A percentile compares a stretch with the other conserved stretches of the same genome.
These are phyloP conservation scores for Emydura subglobosa DNA, from an alignment of 2,113 vertebrate genomes.

Conservation along the genomic window DNA sequence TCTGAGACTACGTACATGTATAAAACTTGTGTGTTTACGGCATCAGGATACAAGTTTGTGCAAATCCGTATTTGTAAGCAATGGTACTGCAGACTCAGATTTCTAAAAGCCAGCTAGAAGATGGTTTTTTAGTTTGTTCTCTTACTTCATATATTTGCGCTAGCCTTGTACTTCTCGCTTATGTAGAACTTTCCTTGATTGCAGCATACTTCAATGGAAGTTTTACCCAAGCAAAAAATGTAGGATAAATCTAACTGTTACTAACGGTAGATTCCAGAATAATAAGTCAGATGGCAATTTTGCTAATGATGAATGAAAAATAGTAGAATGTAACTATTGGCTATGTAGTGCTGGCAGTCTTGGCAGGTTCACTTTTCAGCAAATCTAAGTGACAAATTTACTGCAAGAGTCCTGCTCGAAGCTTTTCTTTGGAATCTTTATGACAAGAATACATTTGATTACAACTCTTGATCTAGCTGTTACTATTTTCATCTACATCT, in stretches of 20 bases:
- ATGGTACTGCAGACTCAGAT: background rate
- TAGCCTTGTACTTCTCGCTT: background rate
- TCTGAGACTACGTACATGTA: background rate
- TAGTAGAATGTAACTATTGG: background rate
- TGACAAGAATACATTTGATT: background rate
- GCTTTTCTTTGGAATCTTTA: background rate
- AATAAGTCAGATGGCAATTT: background rate
- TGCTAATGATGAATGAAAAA: background rate
- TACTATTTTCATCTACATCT: slow-evolving; percentile 7
- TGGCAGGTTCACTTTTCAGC: background rate
- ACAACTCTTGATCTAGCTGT: background rate
- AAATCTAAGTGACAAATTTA: background rate
- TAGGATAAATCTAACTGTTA: background rate
- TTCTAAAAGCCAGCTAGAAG: background rate
- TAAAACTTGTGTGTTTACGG: background rate
- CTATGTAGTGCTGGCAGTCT: background rate
- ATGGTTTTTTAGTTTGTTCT: background rate
- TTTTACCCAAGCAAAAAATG: background rate
- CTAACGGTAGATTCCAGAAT: background rate
- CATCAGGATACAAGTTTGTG: background rate
- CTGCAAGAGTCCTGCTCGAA: background rate
- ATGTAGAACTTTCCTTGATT: background rate
- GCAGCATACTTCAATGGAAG: background rate
- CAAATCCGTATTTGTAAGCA: background rate
- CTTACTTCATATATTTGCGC: background rate